Evolutionary conservation across 1,140 invertebrate genomes (phyloP).

Genomic region (Procambarus virginalis): DNA sequence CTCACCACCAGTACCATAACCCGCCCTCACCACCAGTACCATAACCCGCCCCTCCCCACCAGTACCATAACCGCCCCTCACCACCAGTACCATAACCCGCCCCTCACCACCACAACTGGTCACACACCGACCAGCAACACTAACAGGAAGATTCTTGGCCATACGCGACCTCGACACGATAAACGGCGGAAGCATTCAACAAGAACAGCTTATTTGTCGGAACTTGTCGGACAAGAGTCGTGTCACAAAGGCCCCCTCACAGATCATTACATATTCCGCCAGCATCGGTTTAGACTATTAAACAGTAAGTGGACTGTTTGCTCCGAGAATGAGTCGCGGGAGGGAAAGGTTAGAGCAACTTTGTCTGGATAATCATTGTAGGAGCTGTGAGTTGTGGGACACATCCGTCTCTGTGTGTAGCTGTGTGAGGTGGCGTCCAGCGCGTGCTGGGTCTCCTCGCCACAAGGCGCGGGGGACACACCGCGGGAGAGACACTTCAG

Average conservation of each 20-base stretch:
- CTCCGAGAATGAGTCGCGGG: too few species aligned
- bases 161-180: neutral
- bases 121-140: too few species aligned
- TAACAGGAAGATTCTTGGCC: neutral
- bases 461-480: too few species aligned
- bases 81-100: neutral
- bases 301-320: constrained; percentile 22
- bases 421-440: too few species aligned
- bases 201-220: constrained; percentile 12
- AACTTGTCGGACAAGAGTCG: neutral
- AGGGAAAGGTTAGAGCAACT: neutral
- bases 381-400: constrained; percentile 6
- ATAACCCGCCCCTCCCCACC: too few species aligned
- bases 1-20: too few species aligned
- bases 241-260: neutral
- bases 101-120: too few species aligned
- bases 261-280: constrained; percentile 19
- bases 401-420: neutral
- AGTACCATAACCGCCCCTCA: too few species aligned
- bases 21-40: too few species aligned
- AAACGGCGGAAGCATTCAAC: constrained; percentile 21
- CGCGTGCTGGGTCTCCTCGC: too few species aligned
- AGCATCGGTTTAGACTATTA: constrained; percentile 24
- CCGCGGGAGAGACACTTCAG: too few species aligned
- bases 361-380: neutral